A percentile compares a stretch with the other conserved stretches of the same genome.
phyloP scores from a whole-genome alignment of 2,113 vertebrate species.

The Melanocharis versteri region DNA sequence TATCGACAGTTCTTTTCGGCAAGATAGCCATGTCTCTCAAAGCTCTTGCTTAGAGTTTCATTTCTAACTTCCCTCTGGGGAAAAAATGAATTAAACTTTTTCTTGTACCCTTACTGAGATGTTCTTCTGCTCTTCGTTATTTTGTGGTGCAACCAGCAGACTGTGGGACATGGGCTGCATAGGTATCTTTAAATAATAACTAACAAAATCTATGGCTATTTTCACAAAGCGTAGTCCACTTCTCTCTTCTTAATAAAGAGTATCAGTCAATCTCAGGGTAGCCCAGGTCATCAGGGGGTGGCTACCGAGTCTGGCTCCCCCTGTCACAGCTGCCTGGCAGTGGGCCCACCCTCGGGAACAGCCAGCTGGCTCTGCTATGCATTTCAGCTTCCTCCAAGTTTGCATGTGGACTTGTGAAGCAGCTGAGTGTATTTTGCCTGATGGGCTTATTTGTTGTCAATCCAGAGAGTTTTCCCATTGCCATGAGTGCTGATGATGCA shows the following conservation, averaged over 20 bases:
- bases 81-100: neutral
- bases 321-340: conserved; percentile 43
- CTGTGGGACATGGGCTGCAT: neutral
- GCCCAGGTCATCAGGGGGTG: neutral
- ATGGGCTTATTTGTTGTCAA: conserved; percentile 4
- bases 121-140: neutral
- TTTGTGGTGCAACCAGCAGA: neutral
- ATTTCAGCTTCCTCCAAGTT: neutral
- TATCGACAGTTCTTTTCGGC: neutral
- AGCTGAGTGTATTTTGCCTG: neutral
- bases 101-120: neutral
- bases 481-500: neutral
- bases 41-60: neutral
- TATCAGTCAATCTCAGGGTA: neutral
- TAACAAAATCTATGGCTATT: neutral
- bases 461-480: neutral
- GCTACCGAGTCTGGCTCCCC: conserved; percentile 10
- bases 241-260: neutral
- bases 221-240: neutral
- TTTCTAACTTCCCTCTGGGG: neutral
- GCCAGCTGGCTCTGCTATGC: conserved; percentile 33
- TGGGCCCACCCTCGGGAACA: neutral
- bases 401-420: conserved; percentile 2
- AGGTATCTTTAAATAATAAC: neutral
- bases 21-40: neutral